These are phyloP conservation scores for Eurosta solidaginis DNA, from an alignment of 1,140 invertebrate genomes.

Conservation along the genomic window DNA sequence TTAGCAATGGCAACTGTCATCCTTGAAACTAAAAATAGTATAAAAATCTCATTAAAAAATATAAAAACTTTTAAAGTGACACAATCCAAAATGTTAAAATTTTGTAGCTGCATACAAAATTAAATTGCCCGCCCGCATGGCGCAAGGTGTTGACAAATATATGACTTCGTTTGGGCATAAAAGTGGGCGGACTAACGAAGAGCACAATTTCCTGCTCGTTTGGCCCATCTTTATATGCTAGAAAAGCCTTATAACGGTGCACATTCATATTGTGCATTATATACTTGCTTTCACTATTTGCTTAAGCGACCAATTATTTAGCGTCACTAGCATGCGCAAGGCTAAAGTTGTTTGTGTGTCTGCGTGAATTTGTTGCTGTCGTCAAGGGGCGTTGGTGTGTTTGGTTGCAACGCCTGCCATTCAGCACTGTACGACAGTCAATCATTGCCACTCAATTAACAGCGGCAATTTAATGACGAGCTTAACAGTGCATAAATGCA, in stretches of 20 bases:
- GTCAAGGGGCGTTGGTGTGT: neutral
- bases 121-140: neutral
- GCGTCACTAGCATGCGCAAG: neutral
- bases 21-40: no score
- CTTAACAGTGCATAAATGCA: neutral
- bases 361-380: neutral
- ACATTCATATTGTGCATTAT: no score
- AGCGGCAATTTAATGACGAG: neutral
- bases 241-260: no score
- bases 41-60: neutral
- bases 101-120: neutral
- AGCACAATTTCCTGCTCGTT: neutral
- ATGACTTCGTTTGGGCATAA: slow-evolving; percentile 3
- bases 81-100: neutral
- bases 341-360: neutral
- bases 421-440: neutral
- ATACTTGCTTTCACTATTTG: neutral
- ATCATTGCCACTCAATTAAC: slow-evolving; percentile 22
- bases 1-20: no score
- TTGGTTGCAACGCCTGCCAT: no score
- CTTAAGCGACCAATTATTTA: neutral
- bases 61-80: no score
- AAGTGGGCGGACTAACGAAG: neutral
- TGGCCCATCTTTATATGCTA: neutral
- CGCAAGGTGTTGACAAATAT: neutral